Evolutionary conservation across 2,888 invertebrate species (phyloP).

Genomic region (Orgyia antiqua): DNA sequence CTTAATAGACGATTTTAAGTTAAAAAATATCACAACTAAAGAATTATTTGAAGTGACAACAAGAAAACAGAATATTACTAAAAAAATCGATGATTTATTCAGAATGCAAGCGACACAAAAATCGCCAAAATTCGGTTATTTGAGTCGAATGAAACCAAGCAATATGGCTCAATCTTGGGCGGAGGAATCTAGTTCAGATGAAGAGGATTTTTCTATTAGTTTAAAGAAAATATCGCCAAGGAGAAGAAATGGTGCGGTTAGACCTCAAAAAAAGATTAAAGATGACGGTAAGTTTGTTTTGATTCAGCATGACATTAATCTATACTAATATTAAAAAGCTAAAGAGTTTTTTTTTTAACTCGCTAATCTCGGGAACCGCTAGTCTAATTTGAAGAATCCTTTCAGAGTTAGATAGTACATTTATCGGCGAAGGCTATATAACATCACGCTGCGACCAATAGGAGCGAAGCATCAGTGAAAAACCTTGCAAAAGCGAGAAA

Average conservation of each 20-base stretch:
- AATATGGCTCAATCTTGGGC: slow-evolving; percentile 17
- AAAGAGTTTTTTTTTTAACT: too few relatives aligned
- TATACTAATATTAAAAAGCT: too few relatives aligned
- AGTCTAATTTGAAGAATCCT: too few relatives aligned
- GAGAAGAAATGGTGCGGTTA: slow-evolving; percentile 19
- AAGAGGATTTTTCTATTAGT: slow-evolving; percentile 42
- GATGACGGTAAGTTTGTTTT: slow-evolving; percentile 23
- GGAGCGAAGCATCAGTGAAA: too few relatives aligned
- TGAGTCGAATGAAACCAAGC: slow-evolving; percentile 24
- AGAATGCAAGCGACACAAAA: neutral
- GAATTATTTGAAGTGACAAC: neutral
- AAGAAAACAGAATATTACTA: slow-evolving; percentile 1
- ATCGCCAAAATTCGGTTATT: slow-evolving; percentile 21
- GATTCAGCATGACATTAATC: neutral
- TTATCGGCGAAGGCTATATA: too few relatives aligned
- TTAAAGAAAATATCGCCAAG: slow-evolving; percentile 30
- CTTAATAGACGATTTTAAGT: slow-evolving; percentile 9
- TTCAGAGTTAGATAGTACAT: too few relatives aligned
- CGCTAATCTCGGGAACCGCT: too few relatives aligned
- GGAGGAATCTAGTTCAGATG: slow-evolving; percentile 34
- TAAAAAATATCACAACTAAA: slow-evolving; percentile 3
- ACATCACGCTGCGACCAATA: too few relatives aligned
- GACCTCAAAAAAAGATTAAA: slow-evolving; percentile 18
- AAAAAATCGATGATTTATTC: neutral
- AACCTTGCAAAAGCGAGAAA: too few relatives aligned